Evolutionary conservation across 53 echinoderm and acorn worm species (phyloP).

Genomic region (Holothuria scabra): DNA sequence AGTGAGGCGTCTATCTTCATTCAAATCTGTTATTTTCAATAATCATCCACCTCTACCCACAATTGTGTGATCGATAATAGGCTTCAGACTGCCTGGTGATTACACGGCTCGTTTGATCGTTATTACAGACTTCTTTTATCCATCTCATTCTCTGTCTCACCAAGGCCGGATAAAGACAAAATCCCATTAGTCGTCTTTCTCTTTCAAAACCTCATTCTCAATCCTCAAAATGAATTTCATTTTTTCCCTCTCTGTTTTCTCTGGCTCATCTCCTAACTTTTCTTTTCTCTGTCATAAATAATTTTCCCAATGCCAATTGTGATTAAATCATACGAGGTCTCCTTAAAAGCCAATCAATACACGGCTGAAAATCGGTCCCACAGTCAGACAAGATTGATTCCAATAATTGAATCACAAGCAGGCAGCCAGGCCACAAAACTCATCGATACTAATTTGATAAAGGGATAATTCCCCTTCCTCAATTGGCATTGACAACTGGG

Average conservation of each 20-base stretch:
- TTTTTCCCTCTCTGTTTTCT: background rate
- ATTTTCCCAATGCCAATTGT: slow-evolving; percentile 39
- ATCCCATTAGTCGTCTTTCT: slow-evolving; percentile 19
- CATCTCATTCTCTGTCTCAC: slow-evolving; percentile 30
- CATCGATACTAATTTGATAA: slow-evolving; percentile 35
- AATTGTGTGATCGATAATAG: no score
- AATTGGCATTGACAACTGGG: slow-evolving; percentile 45
- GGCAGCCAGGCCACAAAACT: slow-evolving; percentile 22
- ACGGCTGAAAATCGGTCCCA: slow-evolving; percentile 1
- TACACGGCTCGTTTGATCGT: slow-evolving; percentile 37
- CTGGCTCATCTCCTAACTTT: background rate
- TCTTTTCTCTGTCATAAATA: slow-evolving; percentile 31
- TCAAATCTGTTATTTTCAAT: no score
- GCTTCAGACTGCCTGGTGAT: slow-evolving; percentile 3
- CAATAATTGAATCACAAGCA: slow-evolving; percentile 19
- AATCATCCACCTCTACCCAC: no score
- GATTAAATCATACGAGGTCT: slow-evolving; percentile 47
- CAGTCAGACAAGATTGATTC: slow-evolving; percentile 27
- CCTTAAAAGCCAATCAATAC: slow-evolving; percentile 39
- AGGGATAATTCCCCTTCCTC: slow-evolving; percentile 5
- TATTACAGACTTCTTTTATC: slow-evolving; percentile 27
- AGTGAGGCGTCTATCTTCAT: no score
- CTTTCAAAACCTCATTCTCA: background rate
- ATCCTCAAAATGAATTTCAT: slow-evolving; percentile 22
- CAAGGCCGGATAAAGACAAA: background rate